A percentile compares a stretch with the other conserved stretches of the same genome.
Evolutionary conservation across 2,888 invertebrate genomes (phyloP).

Genomic region (Pollenia griseotomentosa): DNA sequence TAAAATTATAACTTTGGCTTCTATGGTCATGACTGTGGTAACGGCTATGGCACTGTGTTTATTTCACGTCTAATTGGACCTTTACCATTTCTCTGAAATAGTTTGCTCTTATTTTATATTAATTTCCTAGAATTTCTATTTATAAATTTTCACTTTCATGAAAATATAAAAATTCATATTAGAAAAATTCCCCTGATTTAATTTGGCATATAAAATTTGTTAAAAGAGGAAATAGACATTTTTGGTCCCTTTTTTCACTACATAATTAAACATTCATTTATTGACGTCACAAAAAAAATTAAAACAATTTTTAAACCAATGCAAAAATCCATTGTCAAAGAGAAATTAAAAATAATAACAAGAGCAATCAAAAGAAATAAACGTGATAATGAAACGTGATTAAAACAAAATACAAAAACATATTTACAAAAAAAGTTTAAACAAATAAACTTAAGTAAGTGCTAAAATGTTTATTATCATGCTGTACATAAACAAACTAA

Average conservation of each 20-base stretch:
- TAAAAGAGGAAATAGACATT: no score
- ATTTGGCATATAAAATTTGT: background rate
- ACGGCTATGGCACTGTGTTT: no score
- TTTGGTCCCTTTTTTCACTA: background rate
- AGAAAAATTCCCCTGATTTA: background rate
- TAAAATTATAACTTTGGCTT: no score
- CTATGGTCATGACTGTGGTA: no score
- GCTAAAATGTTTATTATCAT: background rate
- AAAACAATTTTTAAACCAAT: constrained; percentile 9
- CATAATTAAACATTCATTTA: background rate
- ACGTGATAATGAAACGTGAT: constrained; percentile 36
- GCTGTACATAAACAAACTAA: no score
- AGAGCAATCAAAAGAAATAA: constrained; percentile 26
- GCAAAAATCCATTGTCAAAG: constrained; percentile 3
- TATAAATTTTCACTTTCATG: no score
- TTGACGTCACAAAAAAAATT: constrained; percentile 33
- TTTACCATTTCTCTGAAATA: no score
- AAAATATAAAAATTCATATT: no score
- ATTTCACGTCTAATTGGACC: no score
- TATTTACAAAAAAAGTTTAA: background rate
- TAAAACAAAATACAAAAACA: background rate
- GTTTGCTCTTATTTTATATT: no score
- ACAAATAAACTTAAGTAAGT: constrained; percentile 1
- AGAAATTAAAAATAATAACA: constrained; percentile 30
- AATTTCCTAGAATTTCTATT: no score